phyloP scores from a whole-genome alignment of 1,140 invertebrate genomes.

The Drosophila sp. region DNA sequence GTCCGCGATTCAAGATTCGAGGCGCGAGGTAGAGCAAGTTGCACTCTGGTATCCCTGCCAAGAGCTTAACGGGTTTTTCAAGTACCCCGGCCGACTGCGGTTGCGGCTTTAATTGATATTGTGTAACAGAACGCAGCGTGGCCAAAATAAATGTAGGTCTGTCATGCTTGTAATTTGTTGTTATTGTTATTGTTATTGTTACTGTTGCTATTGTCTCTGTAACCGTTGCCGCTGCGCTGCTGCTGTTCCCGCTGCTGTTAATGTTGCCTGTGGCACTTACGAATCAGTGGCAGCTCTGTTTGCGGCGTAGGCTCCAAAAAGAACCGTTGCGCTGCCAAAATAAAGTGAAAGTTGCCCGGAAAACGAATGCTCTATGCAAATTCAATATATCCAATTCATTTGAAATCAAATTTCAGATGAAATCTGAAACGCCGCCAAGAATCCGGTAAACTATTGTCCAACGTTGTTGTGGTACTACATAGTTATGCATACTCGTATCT shows the following conservation, averaged over 20 bases:
- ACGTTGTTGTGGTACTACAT: too few species aligned
- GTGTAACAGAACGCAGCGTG: slow-evolving; percentile 78
- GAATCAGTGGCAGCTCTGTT: slow-evolving; percentile 6
- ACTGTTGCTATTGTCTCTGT: slow-evolving; percentile 19
- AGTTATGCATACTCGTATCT: slow-evolving; percentile 59
- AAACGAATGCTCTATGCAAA: slow-evolving; percentile 66
- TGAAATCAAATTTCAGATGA: slow-evolving; percentile 62
- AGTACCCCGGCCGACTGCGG: slow-evolving; percentile 48
- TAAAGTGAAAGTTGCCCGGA: slow-evolving; percentile 75
- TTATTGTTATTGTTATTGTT: slow-evolving; percentile 39
- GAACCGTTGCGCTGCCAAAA: slow-evolving; percentile 79
- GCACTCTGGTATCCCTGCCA: slow-evolving; percentile 65
- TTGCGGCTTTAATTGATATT: slow-evolving; percentile 73
- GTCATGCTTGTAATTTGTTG: slow-evolving; percentile 62
- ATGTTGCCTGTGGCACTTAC: slow-evolving; percentile 25
- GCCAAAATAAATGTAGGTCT: slow-evolving; percentile 65
- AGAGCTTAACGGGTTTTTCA: slow-evolving; percentile 75
- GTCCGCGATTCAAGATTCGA: slow-evolving; percentile 45
- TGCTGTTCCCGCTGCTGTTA: neutral
- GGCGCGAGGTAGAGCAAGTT: slow-evolving; percentile 71
- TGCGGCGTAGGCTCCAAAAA: slow-evolving; percentile 56
- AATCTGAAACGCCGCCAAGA: slow-evolving; percentile 55
- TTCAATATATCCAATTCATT: slow-evolving; percentile 61
- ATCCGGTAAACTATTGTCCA: slow-evolving; percentile 41
- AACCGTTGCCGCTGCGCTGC: slow-evolving; percentile 40